phyloP scores from a whole-genome alignment of 2,113 vertebrate genomes.

The Crotalus tigris region DNA sequence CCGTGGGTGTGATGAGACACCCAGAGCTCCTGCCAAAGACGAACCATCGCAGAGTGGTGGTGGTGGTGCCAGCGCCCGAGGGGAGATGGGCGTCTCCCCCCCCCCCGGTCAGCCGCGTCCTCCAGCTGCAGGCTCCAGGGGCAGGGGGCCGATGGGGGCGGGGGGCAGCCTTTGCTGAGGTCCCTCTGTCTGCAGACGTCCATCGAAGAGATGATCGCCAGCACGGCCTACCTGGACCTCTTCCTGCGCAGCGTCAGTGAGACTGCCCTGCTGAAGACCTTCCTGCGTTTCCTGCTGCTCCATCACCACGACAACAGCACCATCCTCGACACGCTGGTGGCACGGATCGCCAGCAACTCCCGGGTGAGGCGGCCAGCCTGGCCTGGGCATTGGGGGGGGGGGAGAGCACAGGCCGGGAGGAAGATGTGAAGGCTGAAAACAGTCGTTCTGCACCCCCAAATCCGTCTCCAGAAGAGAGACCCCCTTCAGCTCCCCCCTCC shows the following conservation, averaged over 20 bases:
- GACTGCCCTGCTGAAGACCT: slow-evolving; percentile 88
- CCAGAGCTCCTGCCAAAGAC: neutral
- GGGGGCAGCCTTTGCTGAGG: neutral
- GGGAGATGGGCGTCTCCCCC: no score
- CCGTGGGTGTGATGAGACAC: neutral
- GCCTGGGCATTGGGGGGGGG: neutral
- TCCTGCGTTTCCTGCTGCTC: slow-evolving; percentile 91
- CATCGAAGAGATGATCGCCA: slow-evolving; percentile 95
- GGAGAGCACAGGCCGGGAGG: neutral
- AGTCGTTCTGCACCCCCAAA: neutral
- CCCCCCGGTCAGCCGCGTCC: no score
- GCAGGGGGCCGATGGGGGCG: no score
- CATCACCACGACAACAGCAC: slow-evolving; percentile 89
- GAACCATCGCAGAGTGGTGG: neutral
- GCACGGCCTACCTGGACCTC: slow-evolving; percentile 94
- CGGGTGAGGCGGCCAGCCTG: slow-evolving; percentile 71
- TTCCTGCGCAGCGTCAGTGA: slow-evolving; percentile 92
- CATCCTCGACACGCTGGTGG: slow-evolving; percentile 92
- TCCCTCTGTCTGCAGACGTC: slow-evolving; percentile 73
- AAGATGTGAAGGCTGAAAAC: neutral
- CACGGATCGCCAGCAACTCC: slow-evolving; percentile 92
- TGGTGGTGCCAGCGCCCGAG: neutral
- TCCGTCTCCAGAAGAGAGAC: neutral
- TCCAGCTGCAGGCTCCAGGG: neutral
- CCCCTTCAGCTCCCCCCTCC: neutral